Evolutionary conservation across 2,113 vertebrate species (phyloP), one percentile per base, ranked within the genome.

Genomic region (Heterotilapia buettikoferi): DNA sequence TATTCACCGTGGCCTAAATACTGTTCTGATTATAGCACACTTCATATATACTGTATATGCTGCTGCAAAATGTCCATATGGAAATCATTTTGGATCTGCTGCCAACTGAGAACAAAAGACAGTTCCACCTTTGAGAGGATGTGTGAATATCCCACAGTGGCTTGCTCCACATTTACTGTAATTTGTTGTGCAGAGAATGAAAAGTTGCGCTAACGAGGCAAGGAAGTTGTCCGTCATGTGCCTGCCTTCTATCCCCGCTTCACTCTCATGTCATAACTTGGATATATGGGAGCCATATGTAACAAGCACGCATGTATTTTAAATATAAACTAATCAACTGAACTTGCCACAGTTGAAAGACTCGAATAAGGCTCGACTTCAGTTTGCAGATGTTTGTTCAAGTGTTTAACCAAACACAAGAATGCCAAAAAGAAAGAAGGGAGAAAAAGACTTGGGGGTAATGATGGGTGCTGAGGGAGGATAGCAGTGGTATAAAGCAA

Each of bases 401-500:
- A 85, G 29, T 56, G 76, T 63, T 88, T 82, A 26, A 10, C 63
- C 68, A 71, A 86, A 78, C 66, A 10, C 83, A 91, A 90, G 63
- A 40, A 29, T 82, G 38, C 88, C 52, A 87, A 11, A 88, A 86
- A 84, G 53, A 85, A 47, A 45, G 68, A 45, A 45, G 68, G 13
- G 40, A 45, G 40, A 47, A 73, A 26, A 73, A 73, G 21, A 73
- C 68, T 86, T 19, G 19, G 54, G 63, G 84, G 78, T 84, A 90
- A 86, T 80, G 47, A 85, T 80, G 86, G 82, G 83, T 80, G 53
- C 66, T 84, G 26, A 84, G 54, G 80, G 66, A 89, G 86, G 57
- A 90, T 91, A 86, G 86, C 86, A 89, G 85, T 85, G 89, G 71
- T 88, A 86, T 92, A 90, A 95, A 95, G 94, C 88, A 94, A 92